These are phyloP conservation scores for Rhyacichthys aspro DNA, from an alignment of 2,797 vertebrate species.

Conservation along the genomic window DNA sequence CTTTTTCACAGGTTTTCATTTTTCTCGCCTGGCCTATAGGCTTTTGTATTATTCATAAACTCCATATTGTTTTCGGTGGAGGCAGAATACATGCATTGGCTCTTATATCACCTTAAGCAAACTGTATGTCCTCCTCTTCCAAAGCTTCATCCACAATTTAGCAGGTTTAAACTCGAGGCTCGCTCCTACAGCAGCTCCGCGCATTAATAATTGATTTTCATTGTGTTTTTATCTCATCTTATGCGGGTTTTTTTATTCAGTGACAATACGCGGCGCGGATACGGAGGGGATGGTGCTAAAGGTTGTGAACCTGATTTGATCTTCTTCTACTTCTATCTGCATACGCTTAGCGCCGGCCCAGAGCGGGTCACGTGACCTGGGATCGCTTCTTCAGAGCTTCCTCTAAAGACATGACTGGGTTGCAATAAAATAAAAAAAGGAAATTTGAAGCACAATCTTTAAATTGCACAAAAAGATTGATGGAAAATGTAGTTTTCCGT, in stretches of 20 bases:
- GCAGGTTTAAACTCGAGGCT: slow-evolving; percentile 37
- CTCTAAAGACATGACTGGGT: too few relatives aligned
- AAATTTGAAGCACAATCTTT: too few relatives aligned
- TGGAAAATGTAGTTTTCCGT: too few relatives aligned
- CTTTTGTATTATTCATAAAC: slow-evolving; percentile 65
- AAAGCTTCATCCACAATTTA: slow-evolving; percentile 40
- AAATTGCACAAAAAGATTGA: too few relatives aligned
- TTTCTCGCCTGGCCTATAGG: slow-evolving; percentile 49
- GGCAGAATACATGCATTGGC: slow-evolving; percentile 44
- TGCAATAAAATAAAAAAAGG: too few relatives aligned
- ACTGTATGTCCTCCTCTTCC: slow-evolving; percentile 7
- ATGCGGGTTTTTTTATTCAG: not conserved
- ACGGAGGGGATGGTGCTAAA: not conserved
- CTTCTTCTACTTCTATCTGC: not conserved
- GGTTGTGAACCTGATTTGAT: slow-evolving; percentile 15
- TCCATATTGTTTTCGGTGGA: slow-evolving; percentile 61
- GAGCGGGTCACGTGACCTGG: too few relatives aligned
- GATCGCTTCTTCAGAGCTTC: not conserved
- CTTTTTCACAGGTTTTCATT: slow-evolving; percentile 34
- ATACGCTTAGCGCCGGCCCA: not conserved
- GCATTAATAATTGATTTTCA: slow-evolving; percentile 38
- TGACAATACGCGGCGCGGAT: not conserved
- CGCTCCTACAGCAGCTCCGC: slow-evolving; percentile 16
- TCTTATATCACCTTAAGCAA: slow-evolving; percentile 41
- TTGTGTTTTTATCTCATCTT: slow-evolving; percentile 18